A percentile compares a stretch with the other conserved stretches of the same genome.
Evolutionary conservation across 1,140 invertebrate genomes (phyloP).

Genomic region (Metaphire vulgaris): DNA sequence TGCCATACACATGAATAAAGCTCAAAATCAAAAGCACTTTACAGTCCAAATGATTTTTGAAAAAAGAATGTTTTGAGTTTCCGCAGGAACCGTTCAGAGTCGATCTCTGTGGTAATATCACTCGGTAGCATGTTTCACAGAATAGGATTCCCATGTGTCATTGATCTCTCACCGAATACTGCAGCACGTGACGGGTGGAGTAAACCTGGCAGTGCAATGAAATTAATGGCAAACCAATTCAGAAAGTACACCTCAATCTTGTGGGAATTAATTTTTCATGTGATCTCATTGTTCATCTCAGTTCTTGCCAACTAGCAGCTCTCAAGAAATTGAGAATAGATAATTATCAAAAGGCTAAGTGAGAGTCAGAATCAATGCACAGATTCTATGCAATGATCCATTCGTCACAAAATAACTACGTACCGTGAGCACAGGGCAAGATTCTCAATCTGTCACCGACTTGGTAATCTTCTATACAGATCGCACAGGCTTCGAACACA

Average conservation of each 20-base stretch:
- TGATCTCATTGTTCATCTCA: background rate
- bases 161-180: too few relatives aligned
- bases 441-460: conserved; percentile 6
- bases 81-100: too few relatives aligned
- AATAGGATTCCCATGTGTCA: too few relatives aligned
- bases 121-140: too few relatives aligned
- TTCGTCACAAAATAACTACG: background rate
- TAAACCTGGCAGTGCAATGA: too few relatives aligned
- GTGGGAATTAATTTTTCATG: background rate
- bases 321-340: background rate
- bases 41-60: too few relatives aligned
- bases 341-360: background rate
- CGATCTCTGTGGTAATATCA: too few relatives aligned
- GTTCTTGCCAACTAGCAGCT: background rate
- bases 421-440: conserved; percentile 6
- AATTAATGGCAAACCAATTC: too few relatives aligned
- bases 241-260: background rate
- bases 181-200: too few relatives aligned
- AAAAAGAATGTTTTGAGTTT: too few relatives aligned
- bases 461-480: conserved; percentile 5
- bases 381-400: background rate
- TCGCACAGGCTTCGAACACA: background rate
- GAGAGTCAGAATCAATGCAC: background rate
- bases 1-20: background rate
- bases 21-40: too few relatives aligned